Evolutionary conservation across 2,113 vertebrate species (phyloP).

Genomic region (Rhizomys pruinosus): DNA sequence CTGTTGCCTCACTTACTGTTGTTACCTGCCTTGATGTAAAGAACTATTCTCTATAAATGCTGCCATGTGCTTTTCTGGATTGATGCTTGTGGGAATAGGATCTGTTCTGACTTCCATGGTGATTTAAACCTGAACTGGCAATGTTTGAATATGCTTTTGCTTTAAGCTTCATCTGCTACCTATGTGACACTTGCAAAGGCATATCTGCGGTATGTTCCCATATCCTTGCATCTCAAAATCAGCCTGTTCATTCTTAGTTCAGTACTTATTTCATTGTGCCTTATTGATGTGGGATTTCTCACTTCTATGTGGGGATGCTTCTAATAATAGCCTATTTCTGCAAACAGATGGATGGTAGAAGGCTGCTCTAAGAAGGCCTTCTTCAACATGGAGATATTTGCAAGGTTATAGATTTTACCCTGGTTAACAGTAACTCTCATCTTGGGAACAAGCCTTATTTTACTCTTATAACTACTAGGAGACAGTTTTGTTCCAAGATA

Average conservation of each 20-base stretch:
- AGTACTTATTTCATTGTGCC: too few relatives aligned
- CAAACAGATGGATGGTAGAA: not conserved
- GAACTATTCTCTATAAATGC: too few relatives aligned
- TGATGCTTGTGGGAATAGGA: too few relatives aligned
- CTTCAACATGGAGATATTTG: not conserved
- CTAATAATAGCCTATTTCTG: not conserved
- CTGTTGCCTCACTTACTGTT: not conserved
- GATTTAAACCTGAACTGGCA: not conserved
- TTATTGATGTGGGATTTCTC: too few relatives aligned
- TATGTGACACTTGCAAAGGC: not conserved
- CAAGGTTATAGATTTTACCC: not conserved
- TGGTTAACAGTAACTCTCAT: not conserved
- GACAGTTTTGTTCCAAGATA: not conserved
- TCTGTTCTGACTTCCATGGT: too few relatives aligned
- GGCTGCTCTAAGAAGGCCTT: not conserved
- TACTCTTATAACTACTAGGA: not conserved
- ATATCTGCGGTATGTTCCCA: not conserved
- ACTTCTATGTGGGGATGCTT: not conserved
- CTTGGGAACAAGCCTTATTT: not conserved
- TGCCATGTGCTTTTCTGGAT: too few relatives aligned
- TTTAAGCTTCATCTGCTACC: not conserved
- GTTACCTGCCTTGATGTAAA: not conserved
- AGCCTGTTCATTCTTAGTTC: not conserved
- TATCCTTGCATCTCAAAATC: accelerated
- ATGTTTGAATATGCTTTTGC: not conserved